Evolutionary conservation across 1,140 invertebrate genomes (phyloP).

Genomic region (Diabrotica virgifera): DNA sequence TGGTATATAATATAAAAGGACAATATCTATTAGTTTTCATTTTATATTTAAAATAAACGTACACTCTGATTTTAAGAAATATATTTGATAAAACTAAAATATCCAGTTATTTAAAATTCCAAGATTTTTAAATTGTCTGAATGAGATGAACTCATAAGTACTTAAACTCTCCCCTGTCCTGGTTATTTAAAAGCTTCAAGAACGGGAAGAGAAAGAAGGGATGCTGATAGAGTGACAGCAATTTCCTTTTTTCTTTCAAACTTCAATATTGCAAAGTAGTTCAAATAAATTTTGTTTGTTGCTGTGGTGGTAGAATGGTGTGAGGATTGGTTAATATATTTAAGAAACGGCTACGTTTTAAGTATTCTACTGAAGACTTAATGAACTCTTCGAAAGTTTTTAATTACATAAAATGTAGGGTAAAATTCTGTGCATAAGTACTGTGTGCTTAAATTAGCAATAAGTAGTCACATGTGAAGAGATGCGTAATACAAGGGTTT

Average conservation of each 20-base stretch:
- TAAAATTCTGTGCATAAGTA: too few species aligned
- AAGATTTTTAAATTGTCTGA: background rate
- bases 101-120: too few species aligned
- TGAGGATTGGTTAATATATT: background rate
- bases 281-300: conserved; percentile 8
- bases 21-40: too few species aligned
- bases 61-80: too few species aligned
- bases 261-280: conserved; percentile 15
- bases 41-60: too few species aligned
- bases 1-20: too few species aligned
- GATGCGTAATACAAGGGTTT: too few species aligned
- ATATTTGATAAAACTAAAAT: too few species aligned
- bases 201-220: background rate
- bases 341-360: background rate
- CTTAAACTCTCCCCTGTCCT: conserved; percentile 1
- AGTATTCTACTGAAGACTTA: background rate
- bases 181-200: background rate
- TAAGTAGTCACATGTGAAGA: too few species aligned
- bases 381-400: background rate
- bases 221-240: conserved; percentile 13
- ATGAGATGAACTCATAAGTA: background rate
- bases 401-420: too few species aligned
- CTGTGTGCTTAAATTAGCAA: too few species aligned
- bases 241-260: conserved; percentile 16
- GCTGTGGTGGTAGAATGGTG: background rate